Conservation (phyloP, 2,888 invertebrate species). For the Drosophila helvetica region DNA sequence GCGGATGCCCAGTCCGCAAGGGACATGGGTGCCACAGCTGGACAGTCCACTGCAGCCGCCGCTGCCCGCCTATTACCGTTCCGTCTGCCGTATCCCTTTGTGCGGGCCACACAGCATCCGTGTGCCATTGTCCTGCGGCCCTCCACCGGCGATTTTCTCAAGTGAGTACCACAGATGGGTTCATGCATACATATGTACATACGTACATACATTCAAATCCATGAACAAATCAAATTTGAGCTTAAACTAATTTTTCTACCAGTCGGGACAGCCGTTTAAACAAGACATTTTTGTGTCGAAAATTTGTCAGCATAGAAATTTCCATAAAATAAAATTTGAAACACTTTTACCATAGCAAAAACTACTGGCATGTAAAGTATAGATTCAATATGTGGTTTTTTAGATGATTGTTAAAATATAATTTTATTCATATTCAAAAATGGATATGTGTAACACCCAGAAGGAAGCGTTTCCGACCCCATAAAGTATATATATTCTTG, state of each 20-base stretch:
- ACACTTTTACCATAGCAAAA: too few relatives aligned
- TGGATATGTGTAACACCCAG: too few relatives aligned
- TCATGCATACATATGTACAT: not conserved
- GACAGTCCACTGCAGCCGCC: conserved; percentile 53
- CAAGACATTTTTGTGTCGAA: not conserved
- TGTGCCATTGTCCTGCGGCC: conserved; percentile 94
- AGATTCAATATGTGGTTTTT: too few relatives aligned
- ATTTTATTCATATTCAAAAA: too few relatives aligned
- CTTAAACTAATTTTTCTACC: conserved; percentile 15
- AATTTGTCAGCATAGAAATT: not conserved
- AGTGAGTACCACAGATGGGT: conserved; percentile 86
- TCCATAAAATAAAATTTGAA: too few relatives aligned
- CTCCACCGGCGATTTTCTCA: conserved; percentile 93
- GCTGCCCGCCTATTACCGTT: conserved; percentile 88
- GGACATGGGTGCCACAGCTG: conserved; percentile 30
- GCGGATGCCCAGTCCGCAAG: conserved; percentile 21
- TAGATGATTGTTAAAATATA: too few relatives aligned
- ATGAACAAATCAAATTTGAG: conserved; percentile 15
- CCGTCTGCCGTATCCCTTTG: conserved; percentile 94
- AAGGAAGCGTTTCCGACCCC: too few relatives aligned
- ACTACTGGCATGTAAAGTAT: too few relatives aligned
- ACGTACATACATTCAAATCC: conserved; percentile 12
- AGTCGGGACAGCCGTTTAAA: conserved; percentile 7
- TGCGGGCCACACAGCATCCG: conserved; percentile 91
- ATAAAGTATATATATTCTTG: too few relatives aligned